Base-by-base conservation (phyloP, 1,140 invertebrate species). In the Drosophila littoralis region DNA sequence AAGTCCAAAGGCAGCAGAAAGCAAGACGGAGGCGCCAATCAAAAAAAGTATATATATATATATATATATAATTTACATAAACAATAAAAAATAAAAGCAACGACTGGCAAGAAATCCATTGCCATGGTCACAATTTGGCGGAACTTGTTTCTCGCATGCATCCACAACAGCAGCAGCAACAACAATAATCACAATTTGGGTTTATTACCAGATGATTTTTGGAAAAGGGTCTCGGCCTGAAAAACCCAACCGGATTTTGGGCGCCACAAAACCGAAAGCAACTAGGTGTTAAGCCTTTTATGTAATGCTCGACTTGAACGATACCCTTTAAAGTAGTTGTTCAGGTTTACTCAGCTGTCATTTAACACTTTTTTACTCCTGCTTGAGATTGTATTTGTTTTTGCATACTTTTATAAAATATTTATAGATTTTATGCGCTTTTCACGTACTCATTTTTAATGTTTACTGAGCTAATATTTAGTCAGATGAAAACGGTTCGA, bases 111-210 rank as follows among this genome's bases (percentile, higher is more conserved):
- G 48, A 90, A 89, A 89, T 89, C 84, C 84, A 89, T 89, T 74
- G 84, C 84, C 84, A 89, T 73, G 84, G 84, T 89, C 84, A 89
- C 84, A 84, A 90, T 89, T 90, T 89, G 75, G 80, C 75, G 84
- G 81, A 89, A 89, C 84, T 90, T 79, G 85, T 89, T 89, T 89
- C 79, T 45, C 67, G 65, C 42, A 59, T 60, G 28, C 38, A 45
- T 28, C 22, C 33, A 35, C 10, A 54, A 10, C 52, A 32, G 66
- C 28, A 57, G 13, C 43, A 60, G 6, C 38, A 42, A 9, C 54
- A 45, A 35, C n/a, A 28, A 22, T 13, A 57, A 58, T 66, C 40
- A 66, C 57, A 55, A 73, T 88, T 63, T 72, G 65, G 72, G 82
- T 89, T 90, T 84, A 88, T 89, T 88, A 66, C 80, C 81, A 72